phyloP scores from a whole-genome alignment of 1,140 invertebrate species.

The Brachionus sp. region DNA sequence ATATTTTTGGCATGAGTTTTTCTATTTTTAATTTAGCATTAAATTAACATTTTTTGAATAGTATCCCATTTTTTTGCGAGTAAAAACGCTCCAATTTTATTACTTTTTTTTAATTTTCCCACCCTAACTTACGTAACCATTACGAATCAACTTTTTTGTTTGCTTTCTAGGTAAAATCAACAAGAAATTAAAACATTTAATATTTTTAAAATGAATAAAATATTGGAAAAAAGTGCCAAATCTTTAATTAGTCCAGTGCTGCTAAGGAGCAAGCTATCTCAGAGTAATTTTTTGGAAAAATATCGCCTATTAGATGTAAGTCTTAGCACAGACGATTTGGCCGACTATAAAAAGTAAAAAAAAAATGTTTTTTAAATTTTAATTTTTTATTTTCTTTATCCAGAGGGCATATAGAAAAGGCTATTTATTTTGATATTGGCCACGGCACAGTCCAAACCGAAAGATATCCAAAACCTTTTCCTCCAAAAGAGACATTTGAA shows the following conservation, averaged over 20 bases:
- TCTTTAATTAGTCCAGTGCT: not conserved
- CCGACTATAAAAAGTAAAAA: not conserved
- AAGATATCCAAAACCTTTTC: constrained; percentile 49
- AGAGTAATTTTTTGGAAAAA: not conserved
- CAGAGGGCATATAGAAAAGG: constrained; percentile 25
- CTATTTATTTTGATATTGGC: constrained; percentile 10
- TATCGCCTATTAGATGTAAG: not conserved
- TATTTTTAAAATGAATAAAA: not conserved
- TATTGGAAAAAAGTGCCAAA: not conserved
- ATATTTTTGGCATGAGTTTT: not conserved
- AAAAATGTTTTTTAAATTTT: not conserved
- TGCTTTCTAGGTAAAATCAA: not conserved
- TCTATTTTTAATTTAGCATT: not conserved
- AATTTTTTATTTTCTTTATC: not conserved
- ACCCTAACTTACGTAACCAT: not conserved
- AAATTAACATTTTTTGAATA: not conserved
- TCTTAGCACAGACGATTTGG: not conserved
- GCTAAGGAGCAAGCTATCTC: not conserved
- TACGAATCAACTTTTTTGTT: not conserved
- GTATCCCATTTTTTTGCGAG: not conserved
- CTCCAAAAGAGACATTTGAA: constrained; percentile 48
- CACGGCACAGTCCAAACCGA: not conserved
- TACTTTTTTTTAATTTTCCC: not conserved
- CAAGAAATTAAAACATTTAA: not conserved
- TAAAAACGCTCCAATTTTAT: not conserved